Evolutionary conservation across 2,113 vertebrate genomes (phyloP).

Genomic region (Pangasianodon hypophthalmus): DNA sequence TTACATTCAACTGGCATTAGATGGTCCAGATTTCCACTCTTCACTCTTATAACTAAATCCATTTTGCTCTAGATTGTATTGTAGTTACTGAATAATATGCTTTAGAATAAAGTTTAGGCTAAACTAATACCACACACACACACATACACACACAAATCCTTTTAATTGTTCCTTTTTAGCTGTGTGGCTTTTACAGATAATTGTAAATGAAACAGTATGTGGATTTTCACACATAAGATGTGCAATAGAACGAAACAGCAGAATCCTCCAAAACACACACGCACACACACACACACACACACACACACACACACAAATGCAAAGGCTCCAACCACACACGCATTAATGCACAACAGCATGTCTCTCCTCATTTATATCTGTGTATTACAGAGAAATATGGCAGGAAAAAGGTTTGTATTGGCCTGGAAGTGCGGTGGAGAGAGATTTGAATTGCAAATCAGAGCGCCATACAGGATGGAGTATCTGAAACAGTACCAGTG

Average conservation of each 20-base stretch:
- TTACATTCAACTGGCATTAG: background rate
- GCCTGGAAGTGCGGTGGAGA: background rate
- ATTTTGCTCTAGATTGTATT: background rate
- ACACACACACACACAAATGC: conserved; percentile 1
- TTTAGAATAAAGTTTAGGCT: background rate
- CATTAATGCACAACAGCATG: background rate
- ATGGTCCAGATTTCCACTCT: background rate
- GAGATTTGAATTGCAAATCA: conserved; percentile 25
- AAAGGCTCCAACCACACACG: background rate
- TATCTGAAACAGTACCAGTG: background rate
- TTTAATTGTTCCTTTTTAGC: background rate
- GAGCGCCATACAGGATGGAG: background rate
- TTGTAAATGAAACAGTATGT: background rate
- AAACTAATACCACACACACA: background rate
- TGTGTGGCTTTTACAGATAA: background rate
- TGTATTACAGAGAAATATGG: background rate
- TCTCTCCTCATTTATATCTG: background rate
- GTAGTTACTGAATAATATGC: background rate
- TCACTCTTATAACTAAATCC: background rate
- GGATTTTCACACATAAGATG: background rate
- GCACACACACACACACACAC: background rate
- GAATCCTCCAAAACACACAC: background rate
- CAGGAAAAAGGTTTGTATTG: background rate
- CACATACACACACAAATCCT: background rate
- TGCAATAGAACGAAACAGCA: background rate